Percentiles rank a stretch among this genome's conserved stretches.
Conservation (phyloP, 2,113 vertebrate species). For the Corapipo altera region DNA sequence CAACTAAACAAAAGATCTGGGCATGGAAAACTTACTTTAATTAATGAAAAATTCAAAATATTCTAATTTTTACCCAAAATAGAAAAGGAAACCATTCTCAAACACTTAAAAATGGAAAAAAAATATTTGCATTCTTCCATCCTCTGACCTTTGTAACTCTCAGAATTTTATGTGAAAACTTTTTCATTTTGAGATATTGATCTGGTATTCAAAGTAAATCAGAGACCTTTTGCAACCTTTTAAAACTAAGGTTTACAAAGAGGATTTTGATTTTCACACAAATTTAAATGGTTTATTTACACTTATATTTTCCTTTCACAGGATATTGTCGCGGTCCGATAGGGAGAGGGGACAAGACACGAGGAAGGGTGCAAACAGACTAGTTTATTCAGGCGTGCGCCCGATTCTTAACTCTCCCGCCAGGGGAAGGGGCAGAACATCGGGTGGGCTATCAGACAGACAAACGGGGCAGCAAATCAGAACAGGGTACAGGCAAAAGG, state of each 20-base stretch:
- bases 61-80: neutral
- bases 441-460: no score
- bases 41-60: neutral
- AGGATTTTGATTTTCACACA: neutral
- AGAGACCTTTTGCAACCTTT: neutral
- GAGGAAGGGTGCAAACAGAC: no score
- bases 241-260: neutral
- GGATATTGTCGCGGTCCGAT: no score
- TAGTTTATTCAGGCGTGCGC: no score
- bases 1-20: neutral
- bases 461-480: no score
- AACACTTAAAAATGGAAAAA: neutral
- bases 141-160: neutral
- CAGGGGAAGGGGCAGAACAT: no score
- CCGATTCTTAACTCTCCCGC: no score
- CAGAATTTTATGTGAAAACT: neutral
- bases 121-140: neutral
- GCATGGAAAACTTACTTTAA: neutral
- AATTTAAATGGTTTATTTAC: neutral
- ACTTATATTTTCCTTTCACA: neutral
- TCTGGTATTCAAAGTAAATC: neutral
- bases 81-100: neutral
- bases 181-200: neutral
- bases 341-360: no score
- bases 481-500: no score